Evolutionary conservation across 1,140 invertebrate species (phyloP).

Genomic region (Hetaerina americana): DNA sequence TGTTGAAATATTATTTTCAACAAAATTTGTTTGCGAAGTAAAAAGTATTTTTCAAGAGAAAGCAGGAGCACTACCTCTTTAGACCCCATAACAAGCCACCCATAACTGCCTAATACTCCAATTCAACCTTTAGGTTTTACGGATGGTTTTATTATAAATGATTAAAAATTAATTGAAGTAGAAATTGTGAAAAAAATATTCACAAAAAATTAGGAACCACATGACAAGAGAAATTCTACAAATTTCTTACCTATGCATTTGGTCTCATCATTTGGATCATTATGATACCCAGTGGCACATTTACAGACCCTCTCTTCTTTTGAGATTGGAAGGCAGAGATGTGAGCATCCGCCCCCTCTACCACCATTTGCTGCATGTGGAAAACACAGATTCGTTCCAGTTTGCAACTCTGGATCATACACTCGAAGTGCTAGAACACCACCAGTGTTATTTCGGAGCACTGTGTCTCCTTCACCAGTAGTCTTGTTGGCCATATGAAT

Average conservation of each 20-base stretch:
- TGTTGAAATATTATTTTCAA: too few species aligned
- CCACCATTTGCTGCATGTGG: constrained; percentile 21
- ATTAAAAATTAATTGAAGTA: too few species aligned
- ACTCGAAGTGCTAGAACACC: constrained; percentile 50
- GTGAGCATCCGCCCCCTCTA: constrained; percentile 51
- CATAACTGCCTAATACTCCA: too few species aligned
- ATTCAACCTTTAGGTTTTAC: too few species aligned
- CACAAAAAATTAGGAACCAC: too few species aligned
- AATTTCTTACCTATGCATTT: constrained; percentile 32
- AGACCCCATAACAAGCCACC: too few species aligned
- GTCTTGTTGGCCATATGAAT: constrained; percentile 43
- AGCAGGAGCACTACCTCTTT: too few species aligned
- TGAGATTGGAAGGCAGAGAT: constrained; percentile 62
- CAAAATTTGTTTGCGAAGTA: too few species aligned
- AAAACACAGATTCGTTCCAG: constrained; percentile 36
- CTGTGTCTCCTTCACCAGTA: constrained; percentile 25
- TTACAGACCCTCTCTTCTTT: constrained; percentile 42
- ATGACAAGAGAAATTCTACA: too few species aligned
- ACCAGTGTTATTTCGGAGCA: constrained; percentile 48
- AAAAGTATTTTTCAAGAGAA: too few species aligned
- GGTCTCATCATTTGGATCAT: constrained; percentile 35
- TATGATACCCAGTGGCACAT: constrained; percentile 60
- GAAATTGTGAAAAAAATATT: too few species aligned
- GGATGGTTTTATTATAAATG: too few species aligned
- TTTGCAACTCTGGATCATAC: constrained; percentile 51